phyloP scores from a whole-genome alignment of 2,888 invertebrate genomes.

The Athrips mouffetella region DNA sequence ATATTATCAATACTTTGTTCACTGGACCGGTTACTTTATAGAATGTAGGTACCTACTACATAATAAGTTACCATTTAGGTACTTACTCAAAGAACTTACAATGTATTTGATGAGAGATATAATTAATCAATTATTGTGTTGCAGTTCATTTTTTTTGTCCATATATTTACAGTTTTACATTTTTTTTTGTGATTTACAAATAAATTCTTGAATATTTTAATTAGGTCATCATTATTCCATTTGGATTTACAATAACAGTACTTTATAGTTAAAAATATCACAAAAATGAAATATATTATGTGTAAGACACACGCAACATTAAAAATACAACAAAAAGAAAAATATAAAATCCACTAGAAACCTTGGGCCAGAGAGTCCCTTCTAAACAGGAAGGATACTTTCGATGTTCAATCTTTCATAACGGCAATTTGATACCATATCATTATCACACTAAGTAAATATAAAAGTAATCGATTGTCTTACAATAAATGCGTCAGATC shows the following conservation, averaged over 20 bases:
- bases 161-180: slow-evolving; percentile 79
- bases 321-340: slow-evolving; percentile 78
- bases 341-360: slow-evolving; percentile 78
- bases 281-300: slow-evolving; percentile 80
- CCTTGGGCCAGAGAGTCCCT: slow-evolving; percentile 77
- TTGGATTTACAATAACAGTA: slow-evolving; percentile 78
- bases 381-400: slow-evolving; percentile 79
- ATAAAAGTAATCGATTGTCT: slow-evolving; percentile 78
- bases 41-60: slow-evolving; percentile 69
- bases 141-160: slow-evolving; percentile 76
- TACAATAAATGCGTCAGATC: slow-evolving; percentile 80
- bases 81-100: slow-evolving; percentile 73
- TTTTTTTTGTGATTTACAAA: slow-evolving; percentile 79
- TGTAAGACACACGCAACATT: slow-evolving; percentile 80
- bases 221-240: slow-evolving; percentile 78
- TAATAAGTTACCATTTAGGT: slow-evolving; percentile 69
- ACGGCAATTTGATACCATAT: slow-evolving; percentile 77
- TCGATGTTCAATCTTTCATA: slow-evolving; percentile 77
- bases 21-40: slow-evolving; percentile 76
- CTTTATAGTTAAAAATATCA: slow-evolving; percentile 80
- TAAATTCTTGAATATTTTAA: slow-evolving; percentile 78
- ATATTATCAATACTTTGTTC: slow-evolving; percentile 78
- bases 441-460: slow-evolving; percentile 78
- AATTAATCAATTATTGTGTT: slow-evolving; percentile 73
- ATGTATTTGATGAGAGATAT: slow-evolving; percentile 73